Base-by-base conservation (phyloP, 2,797 vertebrate genomes). In the Girardinus metallicus region DNA sequence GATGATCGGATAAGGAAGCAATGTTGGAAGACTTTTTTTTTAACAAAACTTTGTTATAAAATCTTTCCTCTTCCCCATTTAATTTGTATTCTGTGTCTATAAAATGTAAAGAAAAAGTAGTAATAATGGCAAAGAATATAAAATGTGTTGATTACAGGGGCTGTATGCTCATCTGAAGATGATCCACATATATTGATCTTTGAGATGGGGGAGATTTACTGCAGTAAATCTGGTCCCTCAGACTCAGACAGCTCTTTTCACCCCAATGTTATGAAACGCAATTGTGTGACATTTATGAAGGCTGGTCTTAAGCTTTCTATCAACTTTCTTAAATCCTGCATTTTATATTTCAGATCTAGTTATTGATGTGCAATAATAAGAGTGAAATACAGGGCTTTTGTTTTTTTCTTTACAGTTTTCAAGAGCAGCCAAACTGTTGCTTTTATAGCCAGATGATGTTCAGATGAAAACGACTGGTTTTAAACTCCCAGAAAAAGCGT, bases 131-230 rank as follows among this genome's bases (percentile, higher is more conserved):
- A 68, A 68, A 64, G 11, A 34, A 18, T 31, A 60, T 36, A 46
- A 26, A 81, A 34, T 18, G 51, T 64, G 43, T 60, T 26, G 53
- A 73, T 43, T 39, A 21, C 16, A 8, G 60, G 34, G 78, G 39
- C 3, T 46, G 8, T 80, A 57, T 10, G 3, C 18, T 74, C 62
- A 62, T 74, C 13, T 77, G 18, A 73, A 76, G 64, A 78, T 66
- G 66, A 86, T 72, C 64, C 79, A 66, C 55, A 55, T 70, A 51
- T 76, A 90, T 80, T n/a, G 78, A 90, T 89, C 39, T 55, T 44
- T 55, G 5, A 64, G 83, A 81, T 41, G 21, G 12, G 66, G 70
- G 16, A 81, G 83, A 75, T 82, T 80, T 49, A 66, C 75, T 77
- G 77, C 44, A 26, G 57, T 85, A 47, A 62, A 51, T 74, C 46